These are phyloP conservation scores for Lordiphosa andalusiaca DNA, from an alignment of 2,888 invertebrate species.

Conservation along the genomic window DNA sequence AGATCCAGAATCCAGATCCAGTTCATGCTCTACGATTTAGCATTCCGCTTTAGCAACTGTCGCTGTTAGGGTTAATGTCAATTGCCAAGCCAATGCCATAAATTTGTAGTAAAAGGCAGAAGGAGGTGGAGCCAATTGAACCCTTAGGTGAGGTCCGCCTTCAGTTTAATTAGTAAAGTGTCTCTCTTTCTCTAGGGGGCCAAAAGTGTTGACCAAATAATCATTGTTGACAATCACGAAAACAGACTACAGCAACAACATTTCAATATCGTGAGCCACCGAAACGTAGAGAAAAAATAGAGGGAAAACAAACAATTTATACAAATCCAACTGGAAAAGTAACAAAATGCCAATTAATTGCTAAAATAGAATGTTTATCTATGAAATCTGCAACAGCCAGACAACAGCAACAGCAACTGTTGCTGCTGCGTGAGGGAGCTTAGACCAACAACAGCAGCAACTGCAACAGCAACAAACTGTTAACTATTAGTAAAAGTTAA, in stretches of 20 bases:
- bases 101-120: conserved; percentile 36
- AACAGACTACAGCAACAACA: conserved; percentile 50
- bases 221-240: conserved; percentile 76
- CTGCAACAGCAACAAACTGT: conserved; percentile 35
- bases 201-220: conserved; percentile 54
- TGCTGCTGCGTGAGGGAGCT: conserved; percentile 25
- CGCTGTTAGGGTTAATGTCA: conserved; percentile 73
- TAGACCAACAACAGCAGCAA: conserved; percentile 16
- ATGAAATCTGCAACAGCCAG: conserved; percentile 59
- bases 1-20: conserved; percentile 8
- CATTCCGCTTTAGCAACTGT: conserved; percentile 45
- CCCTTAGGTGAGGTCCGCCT: conserved; percentile 42
- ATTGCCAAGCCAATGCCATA: conserved; percentile 64
- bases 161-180: conserved; percentile 57
- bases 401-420: conserved; percentile 32
- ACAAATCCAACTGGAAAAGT: conserved; percentile 74
- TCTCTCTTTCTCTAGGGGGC: conserved; percentile 24
- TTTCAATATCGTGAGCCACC: conserved; percentile 77
- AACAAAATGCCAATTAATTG: conserved; percentile 78
- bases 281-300: conserved; percentile 3
- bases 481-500: conserved; percentile 77
- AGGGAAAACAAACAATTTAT: conserved; percentile 52
- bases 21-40: conserved; percentile 4
- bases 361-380: conserved; percentile 78
- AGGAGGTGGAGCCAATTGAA: conserved; percentile 11